Evolutionary conservation across 1,140 invertebrate species (phyloP), one percentile per base, ranked within the genome.

Genomic region (Drosophila funebris): DNA sequence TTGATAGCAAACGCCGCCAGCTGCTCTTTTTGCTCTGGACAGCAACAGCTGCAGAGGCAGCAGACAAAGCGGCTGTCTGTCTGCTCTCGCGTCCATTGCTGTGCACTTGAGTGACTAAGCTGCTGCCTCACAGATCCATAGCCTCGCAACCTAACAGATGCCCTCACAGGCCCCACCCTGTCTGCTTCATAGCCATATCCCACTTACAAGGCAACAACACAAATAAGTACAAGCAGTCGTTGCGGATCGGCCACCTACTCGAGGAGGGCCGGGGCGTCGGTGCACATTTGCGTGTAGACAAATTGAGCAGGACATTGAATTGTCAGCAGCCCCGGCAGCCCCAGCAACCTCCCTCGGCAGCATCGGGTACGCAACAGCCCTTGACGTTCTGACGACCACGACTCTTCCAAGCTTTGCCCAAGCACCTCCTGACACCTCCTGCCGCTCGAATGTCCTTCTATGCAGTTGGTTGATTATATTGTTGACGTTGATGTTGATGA

Each of bases 401-500:
- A 36, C 54, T 9, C n/a, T 29, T 27, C 1, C 22, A n/a, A 16
- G 43, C 48, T 39, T 41, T 7, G 14, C 46, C 29, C 13, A 4
- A n/a, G 20, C 18, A 29, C 11, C 68, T 18, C 31, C 37, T 56
- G 20, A n/a, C n/a, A n/a, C 36, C 41, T 33, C 22, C 22, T 37
- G 2, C 8, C 39, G 31, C 57, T 52, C 14, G 50, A 3, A 44
- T 54, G 22, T 37, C 13, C 31, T 54, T 20, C 22, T 22, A 22
- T 73, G 53, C 64, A 78, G 69, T 70, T 76, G 78, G 56, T 73
- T 84, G 84, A 84, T 90, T 89, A 88, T 89, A 84, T 77, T 88
- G 84, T 89, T 88, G 84, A 89, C 84, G 84, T 89, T 89, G 84
- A 88, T 77, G 83, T 88, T 88, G 83, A 88, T 90, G 84, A 89